phyloP scores from a whole-genome alignment of 2,113 vertebrate species.

The Rana temporaria region DNA sequence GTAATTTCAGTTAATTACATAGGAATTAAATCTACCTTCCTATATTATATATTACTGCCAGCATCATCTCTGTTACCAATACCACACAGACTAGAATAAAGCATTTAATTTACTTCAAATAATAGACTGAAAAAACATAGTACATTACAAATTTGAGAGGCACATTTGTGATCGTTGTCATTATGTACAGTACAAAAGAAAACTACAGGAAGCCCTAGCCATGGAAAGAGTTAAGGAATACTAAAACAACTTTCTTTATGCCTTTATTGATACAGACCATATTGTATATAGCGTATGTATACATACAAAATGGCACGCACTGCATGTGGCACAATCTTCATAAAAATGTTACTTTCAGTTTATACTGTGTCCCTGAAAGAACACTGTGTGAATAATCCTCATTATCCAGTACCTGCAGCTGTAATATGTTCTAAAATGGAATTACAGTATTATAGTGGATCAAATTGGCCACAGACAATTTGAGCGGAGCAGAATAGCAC shows the following conservation, averaged over 20 bases:
- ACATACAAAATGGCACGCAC: background rate
- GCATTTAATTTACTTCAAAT: too few relatives aligned
- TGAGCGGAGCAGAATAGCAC: slow-evolving; percentile 20
- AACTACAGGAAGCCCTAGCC: too few relatives aligned
- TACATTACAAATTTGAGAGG: background rate
- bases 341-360: slow-evolving; percentile 16
- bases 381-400: slow-evolving; percentile 29
- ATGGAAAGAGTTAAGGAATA: slow-evolving; percentile 29
- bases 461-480: slow-evolving; percentile 33
- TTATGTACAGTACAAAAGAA: too few relatives aligned
- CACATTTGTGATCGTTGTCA: background rate
- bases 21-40: too few relatives aligned
- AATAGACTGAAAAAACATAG: too few relatives aligned
- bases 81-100: too few relatives aligned
- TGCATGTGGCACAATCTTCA: slow-evolving; percentile 10
- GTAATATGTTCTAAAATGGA: slow-evolving; percentile 27
- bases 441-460: slow-evolving; percentile 32
- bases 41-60: too few relatives aligned
- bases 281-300: background rate
- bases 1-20: too few relatives aligned
- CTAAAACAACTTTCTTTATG: background rate
- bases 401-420: slow-evolving; percentile 25
- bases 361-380: slow-evolving; percentile 5
- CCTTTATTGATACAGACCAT: background rate
- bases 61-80: too few relatives aligned